These are phyloP conservation scores for Xestia ashworthii DNA, from an alignment of 2,888 invertebrate genomes.

Conservation along the genomic window DNA sequence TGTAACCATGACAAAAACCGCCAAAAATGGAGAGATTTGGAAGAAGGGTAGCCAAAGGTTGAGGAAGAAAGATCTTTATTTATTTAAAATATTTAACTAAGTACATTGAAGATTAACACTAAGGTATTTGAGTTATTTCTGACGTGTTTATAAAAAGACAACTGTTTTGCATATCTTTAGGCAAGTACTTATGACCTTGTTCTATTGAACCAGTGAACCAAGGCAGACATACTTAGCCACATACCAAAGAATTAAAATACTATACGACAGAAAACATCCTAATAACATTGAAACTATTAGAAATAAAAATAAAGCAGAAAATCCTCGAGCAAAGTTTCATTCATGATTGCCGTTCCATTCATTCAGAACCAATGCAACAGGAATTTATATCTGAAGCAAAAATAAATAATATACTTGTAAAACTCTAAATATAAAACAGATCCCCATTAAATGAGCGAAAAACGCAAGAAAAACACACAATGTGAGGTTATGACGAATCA, in stretches of 20 bases:
- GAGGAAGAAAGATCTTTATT: neutral
- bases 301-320: slow-evolving; percentile 1
- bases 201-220: slow-evolving; percentile 51
- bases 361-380: slow-evolving; percentile 41
- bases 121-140: slow-evolving; percentile 56
- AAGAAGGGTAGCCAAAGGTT: neutral
- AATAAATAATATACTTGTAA: slow-evolving; percentile 41
- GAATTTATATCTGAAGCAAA: slow-evolving; percentile 18
- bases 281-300: neutral
- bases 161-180: slow-evolving; percentile 40
- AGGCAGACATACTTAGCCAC: slow-evolving; percentile 14
- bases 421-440: slow-evolving; percentile 60
- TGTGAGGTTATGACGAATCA: slow-evolving; percentile 85
- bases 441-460: slow-evolving; percentile 61
- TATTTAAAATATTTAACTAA: neutral
- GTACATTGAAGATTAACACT: neutral
- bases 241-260: neutral
- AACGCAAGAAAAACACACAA: slow-evolving; percentile 69
- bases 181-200: slow-evolving; percentile 62
- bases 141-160: slow-evolving; percentile 57
- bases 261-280: neutral
- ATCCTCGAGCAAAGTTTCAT: slow-evolving; percentile 35
- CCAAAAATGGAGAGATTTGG: neutral
- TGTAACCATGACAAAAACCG: neutral
- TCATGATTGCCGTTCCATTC: slow-evolving; percentile 40